Evolutionary conservation across 2,797 vertebrate genomes (phyloP).

Genomic region (Gobio occitaniae): DNA sequence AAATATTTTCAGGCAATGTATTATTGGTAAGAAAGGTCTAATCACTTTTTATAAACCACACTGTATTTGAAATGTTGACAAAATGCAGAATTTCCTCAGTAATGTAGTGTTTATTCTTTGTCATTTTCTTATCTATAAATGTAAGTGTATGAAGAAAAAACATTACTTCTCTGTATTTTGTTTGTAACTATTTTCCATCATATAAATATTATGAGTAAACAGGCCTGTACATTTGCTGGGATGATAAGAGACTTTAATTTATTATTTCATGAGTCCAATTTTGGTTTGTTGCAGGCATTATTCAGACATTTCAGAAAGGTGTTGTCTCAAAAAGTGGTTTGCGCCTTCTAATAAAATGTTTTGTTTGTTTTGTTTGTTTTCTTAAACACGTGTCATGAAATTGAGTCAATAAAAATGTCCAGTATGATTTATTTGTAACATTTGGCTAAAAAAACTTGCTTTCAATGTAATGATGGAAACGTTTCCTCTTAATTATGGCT

Average conservation of each 20-base stretch:
- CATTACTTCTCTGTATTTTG: neutral
- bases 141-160: neutral
- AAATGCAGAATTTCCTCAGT: neutral
- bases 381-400: neutral
- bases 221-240: neutral
- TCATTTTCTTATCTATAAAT: neutral
- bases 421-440: neutral
- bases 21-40: neutral
- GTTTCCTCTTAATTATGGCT: neutral
- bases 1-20: neutral
- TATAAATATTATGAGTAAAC: neutral
- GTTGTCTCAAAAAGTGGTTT: too few species aligned
- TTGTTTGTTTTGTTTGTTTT: too few species aligned
- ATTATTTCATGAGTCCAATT: neutral
- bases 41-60: neutral
- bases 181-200: neutral
- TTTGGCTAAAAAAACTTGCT: neutral
- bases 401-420: neutral
- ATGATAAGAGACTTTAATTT: neutral
- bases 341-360: neutral
- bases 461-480: neutral
- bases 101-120: neutral
- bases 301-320: neutral
- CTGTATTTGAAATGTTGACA: neutral
- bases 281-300: neutral